Evolutionary conservation across 2,113 vertebrate genomes (phyloP).

Genomic region (Planiliza haematocheilus): DNA sequence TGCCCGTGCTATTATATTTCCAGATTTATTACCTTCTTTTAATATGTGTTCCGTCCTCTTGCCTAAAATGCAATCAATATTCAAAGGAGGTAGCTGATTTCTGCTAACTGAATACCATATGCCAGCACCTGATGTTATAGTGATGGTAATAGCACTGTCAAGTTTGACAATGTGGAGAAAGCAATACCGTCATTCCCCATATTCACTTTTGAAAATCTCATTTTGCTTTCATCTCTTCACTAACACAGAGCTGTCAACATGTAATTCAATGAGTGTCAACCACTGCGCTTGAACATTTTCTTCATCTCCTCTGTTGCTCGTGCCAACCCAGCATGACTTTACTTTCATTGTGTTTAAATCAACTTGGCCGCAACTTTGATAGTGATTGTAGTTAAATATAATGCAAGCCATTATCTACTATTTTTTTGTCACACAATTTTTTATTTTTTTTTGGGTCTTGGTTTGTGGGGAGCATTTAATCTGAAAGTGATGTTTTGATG

Average conservation of each 20-base stretch:
- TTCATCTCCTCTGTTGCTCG: constrained; percentile 32
- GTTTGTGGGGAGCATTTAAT: constrained; percentile 28
- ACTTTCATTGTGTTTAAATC: constrained; percentile 46
- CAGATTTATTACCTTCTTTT: neutral
- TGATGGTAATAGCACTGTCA: constrained; percentile 75
- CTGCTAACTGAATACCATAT: constrained; percentile 55
- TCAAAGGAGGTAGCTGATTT: constrained; percentile 47
- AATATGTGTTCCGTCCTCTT: neutral
- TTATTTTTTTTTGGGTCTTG: neutral
- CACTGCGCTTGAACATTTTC: constrained; percentile 43
- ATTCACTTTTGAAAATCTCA: constrained; percentile 78
- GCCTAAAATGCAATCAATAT: constrained; percentile 57
- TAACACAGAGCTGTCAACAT: constrained; percentile 73
- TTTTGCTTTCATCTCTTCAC: constrained; percentile 73
- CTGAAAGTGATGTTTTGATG: constrained; percentile 50
- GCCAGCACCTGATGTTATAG: constrained; percentile 57
- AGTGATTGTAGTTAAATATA: constrained; percentile 34
- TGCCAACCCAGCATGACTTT: constrained; percentile 16
- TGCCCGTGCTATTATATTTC: neutral
- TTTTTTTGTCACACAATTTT: neutral
- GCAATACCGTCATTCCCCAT: constrained; percentile 72
- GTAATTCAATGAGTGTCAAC: constrained; percentile 73
- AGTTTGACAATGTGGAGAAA: constrained; percentile 73
- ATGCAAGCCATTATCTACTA: neutral
- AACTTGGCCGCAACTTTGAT: constrained; percentile 14